phyloP scores from a whole-genome alignment of 2,888 invertebrate genomes.

The Ferrisia virgata region DNA sequence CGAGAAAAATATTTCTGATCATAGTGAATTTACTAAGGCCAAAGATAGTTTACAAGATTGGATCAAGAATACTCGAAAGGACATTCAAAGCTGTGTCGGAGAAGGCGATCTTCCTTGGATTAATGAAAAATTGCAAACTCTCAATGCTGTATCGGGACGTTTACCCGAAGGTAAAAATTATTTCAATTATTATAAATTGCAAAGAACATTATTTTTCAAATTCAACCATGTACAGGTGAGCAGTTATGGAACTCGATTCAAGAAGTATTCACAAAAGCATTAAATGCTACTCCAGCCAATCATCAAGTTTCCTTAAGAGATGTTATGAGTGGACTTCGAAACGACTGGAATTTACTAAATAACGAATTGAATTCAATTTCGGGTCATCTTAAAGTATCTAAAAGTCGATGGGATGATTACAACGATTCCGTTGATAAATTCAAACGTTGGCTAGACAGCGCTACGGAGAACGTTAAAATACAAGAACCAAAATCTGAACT shows the following conservation, averaged over 20 bases:
- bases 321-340: constrained; percentile 72
- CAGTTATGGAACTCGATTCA: constrained; percentile 69
- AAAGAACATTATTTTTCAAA: background rate
- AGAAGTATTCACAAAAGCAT: constrained; percentile 80
- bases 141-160: constrained; percentile 64
- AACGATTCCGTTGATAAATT: constrained; percentile 71
- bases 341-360: constrained; percentile 86
- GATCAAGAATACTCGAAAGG: constrained; percentile 76
- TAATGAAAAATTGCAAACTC: constrained; percentile 75
- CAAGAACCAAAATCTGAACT: constrained; percentile 79
- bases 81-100: constrained; percentile 77
- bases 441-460: constrained; percentile 74
- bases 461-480: constrained; percentile 64
- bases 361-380: constrained; percentile 83
- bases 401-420: constrained; percentile 84
- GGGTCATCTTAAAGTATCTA: constrained; percentile 76
- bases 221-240: constrained; percentile 65
- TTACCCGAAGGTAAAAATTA: constrained; percentile 66
- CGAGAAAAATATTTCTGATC: constrained; percentile 86
- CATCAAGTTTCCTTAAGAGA: constrained; percentile 75
- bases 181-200: constrained; percentile 8
- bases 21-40: constrained; percentile 84
- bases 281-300: constrained; percentile 75
- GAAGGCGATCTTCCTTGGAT: constrained; percentile 74
- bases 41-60: constrained; percentile 80